Base-by-base conservation (phyloP, 2,113 vertebrate species). In the Rhagologus leucostigma region DNA sequence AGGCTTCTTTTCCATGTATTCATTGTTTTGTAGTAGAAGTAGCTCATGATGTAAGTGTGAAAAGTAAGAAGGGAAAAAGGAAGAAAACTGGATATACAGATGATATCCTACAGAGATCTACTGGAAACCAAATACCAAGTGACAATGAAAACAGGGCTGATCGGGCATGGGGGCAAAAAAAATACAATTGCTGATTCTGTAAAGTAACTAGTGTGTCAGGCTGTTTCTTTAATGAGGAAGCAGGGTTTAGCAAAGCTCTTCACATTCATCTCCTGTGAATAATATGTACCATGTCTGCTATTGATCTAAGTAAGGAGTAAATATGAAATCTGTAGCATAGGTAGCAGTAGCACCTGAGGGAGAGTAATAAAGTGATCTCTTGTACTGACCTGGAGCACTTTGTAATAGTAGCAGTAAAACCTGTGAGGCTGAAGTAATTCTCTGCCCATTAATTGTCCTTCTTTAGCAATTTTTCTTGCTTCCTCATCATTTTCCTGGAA, bases 341-440 rank as follows among this genome's bases (percentile, higher is more conserved):
- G 39, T 20, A 87, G 55, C 32, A 52, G 37, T 3, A 76, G 65
- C 59, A 92, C 16, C 4, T 88, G 46, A 7, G 16, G 22, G 9
- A 39, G 39, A 68, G 33, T 4, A 95, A 74, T 52, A 27, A 55
- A 83, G 35, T 15, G 30, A 56, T 16, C 7, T 29, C 9, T 13
- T 65, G 41, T 53, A 95, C 97, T 82, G 84, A 96, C 98, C 97
- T 98, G 97, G 16, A 99, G 94, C 3, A 99, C 99, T 44, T 84
- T 89, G 89, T 98, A 98, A 97, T 99, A 99, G 97, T 99, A 99
- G 92, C 99, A 99, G 97, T 99, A 99, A 71, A 99, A 96, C 56
- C 98, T 97, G 93, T 98, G 97, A 35, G 99, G 99, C 95, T 99
- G 98, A 30, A 99, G 98, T 64, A 99, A 96, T 55, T 99, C 98